These are phyloP conservation scores for Manis pentadactyla DNA, from an alignment of 2,797 vertebrate species.

Conservation along the genomic window DNA sequence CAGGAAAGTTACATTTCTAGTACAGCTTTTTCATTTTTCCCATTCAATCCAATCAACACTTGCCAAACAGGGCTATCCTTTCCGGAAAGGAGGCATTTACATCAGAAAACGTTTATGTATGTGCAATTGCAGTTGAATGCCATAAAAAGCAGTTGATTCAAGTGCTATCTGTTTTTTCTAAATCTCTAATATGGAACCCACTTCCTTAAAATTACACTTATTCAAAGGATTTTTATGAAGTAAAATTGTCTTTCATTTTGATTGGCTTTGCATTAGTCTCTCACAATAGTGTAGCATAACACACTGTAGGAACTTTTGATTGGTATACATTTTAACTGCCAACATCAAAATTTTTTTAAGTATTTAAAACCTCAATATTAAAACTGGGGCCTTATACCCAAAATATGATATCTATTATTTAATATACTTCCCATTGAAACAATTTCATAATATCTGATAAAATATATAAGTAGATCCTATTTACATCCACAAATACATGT, in stretches of 20 bases:
- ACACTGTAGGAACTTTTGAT: not conserved
- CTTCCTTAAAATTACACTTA: not conserved
- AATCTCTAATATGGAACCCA: not conserved
- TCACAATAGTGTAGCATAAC: not conserved
- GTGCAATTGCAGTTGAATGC: not conserved
- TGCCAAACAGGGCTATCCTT: not conserved
- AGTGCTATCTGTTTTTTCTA: not conserved
- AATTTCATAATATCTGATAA: not conserved
- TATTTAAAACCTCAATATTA: not conserved
- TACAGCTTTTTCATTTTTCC: not conserved
- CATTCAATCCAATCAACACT: not conserved
- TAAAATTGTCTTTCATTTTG: not conserved
- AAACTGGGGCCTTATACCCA: not conserved
- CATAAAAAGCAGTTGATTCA: not conserved
- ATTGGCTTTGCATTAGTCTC: slow-evolving; percentile 2
- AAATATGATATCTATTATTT: not conserved
- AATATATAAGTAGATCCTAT: not conserved
- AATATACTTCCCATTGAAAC: slow-evolving; percentile 8
- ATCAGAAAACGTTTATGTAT: not conserved
- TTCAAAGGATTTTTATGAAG: not conserved
- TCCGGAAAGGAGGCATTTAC: not conserved
- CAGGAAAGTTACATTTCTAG: not conserved
- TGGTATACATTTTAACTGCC: not conserved
- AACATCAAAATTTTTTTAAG: not conserved
- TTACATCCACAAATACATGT: not conserved